phyloP scores from a whole-genome alignment of 2,888 invertebrate genomes.

The Altica lythri region DNA sequence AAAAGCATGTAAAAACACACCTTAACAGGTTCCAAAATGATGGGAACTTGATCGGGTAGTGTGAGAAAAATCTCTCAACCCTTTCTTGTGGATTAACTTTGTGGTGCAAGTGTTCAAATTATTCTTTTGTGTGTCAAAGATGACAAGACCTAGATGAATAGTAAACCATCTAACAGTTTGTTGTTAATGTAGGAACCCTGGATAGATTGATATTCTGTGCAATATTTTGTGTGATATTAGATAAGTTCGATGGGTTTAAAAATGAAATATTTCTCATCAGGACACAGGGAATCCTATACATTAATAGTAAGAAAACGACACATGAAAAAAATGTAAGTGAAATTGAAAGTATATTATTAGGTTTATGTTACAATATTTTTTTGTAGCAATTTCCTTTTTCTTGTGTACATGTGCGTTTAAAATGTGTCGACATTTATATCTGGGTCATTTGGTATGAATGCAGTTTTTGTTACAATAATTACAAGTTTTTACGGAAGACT shows the following conservation, averaged over 20 bases:
- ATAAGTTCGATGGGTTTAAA: conserved; percentile 41
- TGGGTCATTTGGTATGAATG: conserved; percentile 30
- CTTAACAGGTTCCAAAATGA: conserved; percentile 8
- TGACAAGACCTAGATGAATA: no score
- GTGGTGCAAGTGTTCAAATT: conserved; percentile 3
- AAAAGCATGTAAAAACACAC: conserved; percentile 13
- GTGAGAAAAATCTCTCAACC: conserved; percentile 3
- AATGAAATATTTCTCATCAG: conserved; percentile 66
- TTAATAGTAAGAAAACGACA: conserved; percentile 66
- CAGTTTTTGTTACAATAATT: conserved; percentile 28
- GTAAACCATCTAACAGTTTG: no score
- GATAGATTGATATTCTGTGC: conserved; percentile 23
- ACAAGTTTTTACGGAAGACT: conserved; percentile 30
- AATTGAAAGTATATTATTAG: conserved; percentile 6
- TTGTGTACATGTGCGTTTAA: not conserved
- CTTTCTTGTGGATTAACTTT: conserved; percentile 11
- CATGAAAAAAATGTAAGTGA: conserved; percentile 66
- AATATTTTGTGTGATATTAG: conserved; percentile 37
- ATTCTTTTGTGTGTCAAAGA: conserved; percentile 8
- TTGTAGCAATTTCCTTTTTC: conserved; percentile 23
- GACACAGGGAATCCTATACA: conserved; percentile 66
- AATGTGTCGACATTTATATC: conserved; percentile 13
- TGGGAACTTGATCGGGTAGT: conserved; percentile 8
- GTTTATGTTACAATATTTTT: conserved; percentile 1
- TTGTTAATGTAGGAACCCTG: no score